Evolutionary conservation across 2,797 vertebrate genomes (phyloP).

Genomic region (Artibeus lituratus): DNA sequence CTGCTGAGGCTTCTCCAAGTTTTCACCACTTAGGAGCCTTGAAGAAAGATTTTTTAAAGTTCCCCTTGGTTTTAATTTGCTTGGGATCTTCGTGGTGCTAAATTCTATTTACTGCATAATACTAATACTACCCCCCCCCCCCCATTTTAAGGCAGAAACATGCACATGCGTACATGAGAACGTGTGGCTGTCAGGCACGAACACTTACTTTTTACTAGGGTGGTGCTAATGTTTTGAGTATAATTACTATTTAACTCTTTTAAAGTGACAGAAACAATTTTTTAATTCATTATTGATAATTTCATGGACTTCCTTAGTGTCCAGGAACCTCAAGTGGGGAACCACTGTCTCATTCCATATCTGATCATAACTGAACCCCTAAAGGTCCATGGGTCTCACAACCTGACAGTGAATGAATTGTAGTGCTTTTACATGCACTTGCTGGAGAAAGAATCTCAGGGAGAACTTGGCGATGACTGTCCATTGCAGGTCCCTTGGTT

Average conservation of each 20-base stretch:
- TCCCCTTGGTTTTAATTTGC: neutral
- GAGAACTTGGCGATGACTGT: neutral
- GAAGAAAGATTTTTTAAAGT: neutral
- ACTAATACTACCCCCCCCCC: neutral
- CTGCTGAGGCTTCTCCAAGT: neutral
- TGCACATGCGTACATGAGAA: neutral
- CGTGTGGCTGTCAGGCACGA: neutral
- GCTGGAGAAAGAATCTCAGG: neutral
- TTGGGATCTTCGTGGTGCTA: neutral
- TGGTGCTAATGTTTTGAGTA: neutral
- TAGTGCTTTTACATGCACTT: neutral
- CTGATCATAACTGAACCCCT: neutral
- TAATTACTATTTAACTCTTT: neutral
- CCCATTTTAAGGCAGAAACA: neutral
- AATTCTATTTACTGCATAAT: neutral
- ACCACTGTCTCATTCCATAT: neutral
- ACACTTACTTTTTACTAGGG: neutral
- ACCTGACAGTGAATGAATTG: neutral
- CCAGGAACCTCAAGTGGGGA: neutral
- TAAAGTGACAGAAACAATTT: neutral
- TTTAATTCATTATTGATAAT: neutral
- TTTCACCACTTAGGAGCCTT: neutral
- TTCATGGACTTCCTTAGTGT: neutral
- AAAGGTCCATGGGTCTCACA: neutral
- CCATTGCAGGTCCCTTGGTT: neutral